Percentiles rank a stretch among this genome's conserved stretches.
Conservation (phyloP, 2,113 vertebrate genomes). For the Proterorhinus semilunaris region DNA sequence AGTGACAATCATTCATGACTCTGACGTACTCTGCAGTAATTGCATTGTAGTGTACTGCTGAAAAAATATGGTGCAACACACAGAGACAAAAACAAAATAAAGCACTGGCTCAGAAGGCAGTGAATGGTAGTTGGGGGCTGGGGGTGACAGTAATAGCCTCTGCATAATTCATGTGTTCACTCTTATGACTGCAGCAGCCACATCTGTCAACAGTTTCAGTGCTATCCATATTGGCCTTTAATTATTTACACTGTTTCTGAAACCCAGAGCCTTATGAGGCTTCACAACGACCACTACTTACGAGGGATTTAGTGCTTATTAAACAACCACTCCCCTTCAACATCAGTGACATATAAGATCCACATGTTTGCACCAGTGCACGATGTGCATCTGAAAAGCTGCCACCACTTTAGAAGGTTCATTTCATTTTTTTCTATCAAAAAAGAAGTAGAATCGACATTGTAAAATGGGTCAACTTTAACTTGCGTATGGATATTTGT, state of each 20-base stretch:
- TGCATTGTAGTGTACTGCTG: constrained; percentile 26
- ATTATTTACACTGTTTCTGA: constrained; percentile 53
- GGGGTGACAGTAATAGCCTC: constrained; percentile 50
- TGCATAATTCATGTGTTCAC: constrained; percentile 66
- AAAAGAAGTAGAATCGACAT: no score
- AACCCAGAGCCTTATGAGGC: neutral
- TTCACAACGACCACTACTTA: constrained; percentile 8
- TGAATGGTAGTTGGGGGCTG: constrained; percentile 31
- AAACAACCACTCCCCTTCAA: neutral
- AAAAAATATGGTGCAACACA: constrained; percentile 3
- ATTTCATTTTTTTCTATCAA: no score
- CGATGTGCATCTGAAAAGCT: no score
- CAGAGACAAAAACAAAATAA: constrained; percentile 15
- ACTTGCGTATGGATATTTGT: no score
- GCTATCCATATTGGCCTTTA: constrained; percentile 47
- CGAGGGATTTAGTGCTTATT: constrained; percentile 7
- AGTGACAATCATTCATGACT: neutral
- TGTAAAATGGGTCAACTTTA: no score
- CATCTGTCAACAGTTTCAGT: constrained; percentile 49
- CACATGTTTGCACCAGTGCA: neutral
- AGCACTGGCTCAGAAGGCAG: constrained; percentile 28
- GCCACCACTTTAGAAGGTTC: no score
- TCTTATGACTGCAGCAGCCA: constrained; percentile 51
- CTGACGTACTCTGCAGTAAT: no score
- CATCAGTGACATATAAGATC: neutral